Evolutionary conservation across 2,888 invertebrate species (phyloP).

Genomic region (Chymomyza fuscimana): DNA sequence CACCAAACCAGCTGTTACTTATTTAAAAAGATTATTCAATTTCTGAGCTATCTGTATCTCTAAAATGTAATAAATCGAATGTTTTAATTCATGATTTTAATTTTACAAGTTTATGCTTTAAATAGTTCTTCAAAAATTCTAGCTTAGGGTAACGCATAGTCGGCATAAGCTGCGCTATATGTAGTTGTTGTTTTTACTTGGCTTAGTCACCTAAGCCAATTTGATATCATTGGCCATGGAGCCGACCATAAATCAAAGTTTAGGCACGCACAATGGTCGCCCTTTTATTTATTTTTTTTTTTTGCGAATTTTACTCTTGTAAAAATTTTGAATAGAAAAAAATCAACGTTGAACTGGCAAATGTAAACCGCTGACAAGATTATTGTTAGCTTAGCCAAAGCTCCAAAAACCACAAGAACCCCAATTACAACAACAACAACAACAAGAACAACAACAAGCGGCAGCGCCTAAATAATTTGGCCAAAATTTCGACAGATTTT

Average conservation of each 20-base stretch:
- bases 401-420: neutral
- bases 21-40: no score
- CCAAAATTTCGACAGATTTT: neutral
- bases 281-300: neutral
- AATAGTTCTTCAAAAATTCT: no score
- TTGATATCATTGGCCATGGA: neutral
- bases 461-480: neutral
- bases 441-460: neutral
- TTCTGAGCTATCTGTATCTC: no score
- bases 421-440: neutral
- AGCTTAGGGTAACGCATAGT: neutral
- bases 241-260: neutral
- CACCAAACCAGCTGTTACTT: no score
- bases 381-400: conserved; percentile 42
- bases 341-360: neutral
- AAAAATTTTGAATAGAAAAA: neutral
- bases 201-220: neutral
- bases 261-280: neutral
- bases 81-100: no score
- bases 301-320: neutral
- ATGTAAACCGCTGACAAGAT: conserved; percentile 19
- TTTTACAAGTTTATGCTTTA: no score
- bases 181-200: neutral
- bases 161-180: neutral
- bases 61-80: no score